Evolutionary conservation across 2,113 vertebrate species (phyloP).

Genomic region (Diphyllodes magnificus): DNA sequence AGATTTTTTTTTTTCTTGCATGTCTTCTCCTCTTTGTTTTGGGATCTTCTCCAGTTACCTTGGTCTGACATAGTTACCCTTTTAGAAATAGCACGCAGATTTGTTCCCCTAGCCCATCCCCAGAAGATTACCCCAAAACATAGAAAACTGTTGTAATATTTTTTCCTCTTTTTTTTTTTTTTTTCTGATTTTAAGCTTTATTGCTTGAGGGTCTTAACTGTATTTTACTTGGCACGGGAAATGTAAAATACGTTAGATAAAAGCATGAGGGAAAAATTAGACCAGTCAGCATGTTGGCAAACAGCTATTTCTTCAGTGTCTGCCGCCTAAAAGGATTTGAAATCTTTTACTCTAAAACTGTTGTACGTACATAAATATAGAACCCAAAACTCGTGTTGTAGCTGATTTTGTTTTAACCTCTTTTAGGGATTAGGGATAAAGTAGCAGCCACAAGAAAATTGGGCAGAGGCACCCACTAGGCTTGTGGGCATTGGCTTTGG

Average conservation of each 20-base stretch:
- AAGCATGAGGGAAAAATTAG: conserved; percentile 41
- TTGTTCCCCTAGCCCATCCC: not conserved
- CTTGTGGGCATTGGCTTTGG: not conserved
- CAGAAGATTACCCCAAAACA: not conserved
- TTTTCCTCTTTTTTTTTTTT: not conserved
- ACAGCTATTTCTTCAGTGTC: conserved; percentile 36
- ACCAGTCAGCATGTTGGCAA: conserved; percentile 31
- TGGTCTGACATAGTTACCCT: not conserved
- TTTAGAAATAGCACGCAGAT: not conserved
- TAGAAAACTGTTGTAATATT: conserved; percentile 8
- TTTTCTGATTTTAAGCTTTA: not conserved
- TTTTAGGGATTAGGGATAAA: not conserved
- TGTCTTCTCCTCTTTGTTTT: not conserved
- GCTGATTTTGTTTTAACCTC: not conserved
- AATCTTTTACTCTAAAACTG: conserved; percentile 2
- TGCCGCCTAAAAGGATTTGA: conserved; percentile 20
- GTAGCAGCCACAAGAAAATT: not conserved
- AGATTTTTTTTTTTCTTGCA: not conserved
- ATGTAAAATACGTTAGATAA: conserved; percentile 35
- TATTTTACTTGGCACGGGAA: conserved; percentile 58
- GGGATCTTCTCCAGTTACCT: not conserved
- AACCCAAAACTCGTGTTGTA: not conserved
- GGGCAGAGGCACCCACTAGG: not conserved
- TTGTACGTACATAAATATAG: not conserved
- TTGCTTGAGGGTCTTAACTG: conserved; percentile 48